Conservation (phyloP, 2,888 invertebrate genomes). For the Prenolepis imparis region DNA sequence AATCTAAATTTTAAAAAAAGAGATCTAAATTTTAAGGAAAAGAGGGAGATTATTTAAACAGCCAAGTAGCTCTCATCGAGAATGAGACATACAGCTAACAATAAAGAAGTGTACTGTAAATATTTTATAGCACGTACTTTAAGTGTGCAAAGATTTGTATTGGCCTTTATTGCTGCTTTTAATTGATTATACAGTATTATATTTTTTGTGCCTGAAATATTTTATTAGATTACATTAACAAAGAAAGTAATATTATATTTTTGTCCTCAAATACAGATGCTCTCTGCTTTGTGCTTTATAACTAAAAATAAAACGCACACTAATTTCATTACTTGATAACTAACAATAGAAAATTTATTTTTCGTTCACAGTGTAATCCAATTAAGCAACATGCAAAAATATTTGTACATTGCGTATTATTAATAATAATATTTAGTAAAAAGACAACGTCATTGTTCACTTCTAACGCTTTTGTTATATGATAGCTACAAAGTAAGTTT, state of each 20-base stretch:
- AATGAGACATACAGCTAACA: not conserved
- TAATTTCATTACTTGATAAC: not conserved
- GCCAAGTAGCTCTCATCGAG: not conserved
- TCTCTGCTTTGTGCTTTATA: not conserved
- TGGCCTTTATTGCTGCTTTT: not conserved
- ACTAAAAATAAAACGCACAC: not conserved
- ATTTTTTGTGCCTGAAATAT: not conserved
- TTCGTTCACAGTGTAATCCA: not conserved
- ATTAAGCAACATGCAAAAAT: not conserved
- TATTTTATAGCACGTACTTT: not conserved
- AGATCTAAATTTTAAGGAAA: not conserved
- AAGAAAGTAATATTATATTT: not conserved
- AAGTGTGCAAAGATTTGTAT: not conserved
- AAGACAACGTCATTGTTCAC: not conserved
- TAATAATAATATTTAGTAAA: constrained; percentile 1
- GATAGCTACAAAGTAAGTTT: not conserved
- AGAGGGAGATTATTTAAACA: not conserved
- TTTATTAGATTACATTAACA: not conserved
- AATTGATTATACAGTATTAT: not conserved
- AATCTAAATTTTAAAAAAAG: not conserved
- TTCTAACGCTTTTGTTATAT: not conserved
- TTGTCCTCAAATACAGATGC: not conserved
- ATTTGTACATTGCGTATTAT: not conserved
- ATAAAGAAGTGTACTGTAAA: not conserved
- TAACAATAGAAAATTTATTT: not conserved